Base-by-base conservation (phyloP, 2,797 vertebrate species). In the Iguana delicatissima region DNA sequence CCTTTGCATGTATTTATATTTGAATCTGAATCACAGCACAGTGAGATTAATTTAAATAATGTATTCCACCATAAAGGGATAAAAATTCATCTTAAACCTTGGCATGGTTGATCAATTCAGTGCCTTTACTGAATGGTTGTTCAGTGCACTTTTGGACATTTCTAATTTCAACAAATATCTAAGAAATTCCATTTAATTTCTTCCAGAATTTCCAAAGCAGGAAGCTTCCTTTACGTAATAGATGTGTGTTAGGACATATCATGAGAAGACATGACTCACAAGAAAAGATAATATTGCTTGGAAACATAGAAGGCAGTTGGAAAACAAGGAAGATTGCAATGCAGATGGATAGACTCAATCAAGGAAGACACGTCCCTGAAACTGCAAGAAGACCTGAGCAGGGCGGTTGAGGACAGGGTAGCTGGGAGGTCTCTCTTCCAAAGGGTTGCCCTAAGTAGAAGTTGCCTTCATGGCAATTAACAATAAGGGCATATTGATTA, bases 181-280 rank as follows among this genome's bases (percentile, higher is more conserved):
- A 76, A 84, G 46, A 29, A 76, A 72, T 76, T 80, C 77, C 50
- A 29, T 88, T 89, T 89, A 12, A 29, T 57, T 93, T 90, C 83
- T 9, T 29, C n/a, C 0, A 0, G 18, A 35, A 90, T 32, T 89
- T 0, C 1, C 0, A 89, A 84, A 92, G 29, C 32, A 29, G 46
- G 84, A 93, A 91, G 88, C 0, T 92, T 90, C 72, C 10, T 86
- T 90, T 67, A 52, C 32, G 92, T 84, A 20, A 14, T 72, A 72
- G 29, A 72, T 32, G 67, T 72, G 14, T n/a, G 59, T 62, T 62
- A 6, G 59, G 52, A 52, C 52, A 52, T 52, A 8, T 52, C 52
- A 52, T 52, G 7, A 12, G 52, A 52, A 52, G 52, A 52, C 10
- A 52, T 52, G 52, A 52, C 52, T 52, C 52, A 52, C 52, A 8